Evolutionary conservation across 2,888 invertebrate genomes (phyloP).

Genomic region (Nomada ferruginata): DNA sequence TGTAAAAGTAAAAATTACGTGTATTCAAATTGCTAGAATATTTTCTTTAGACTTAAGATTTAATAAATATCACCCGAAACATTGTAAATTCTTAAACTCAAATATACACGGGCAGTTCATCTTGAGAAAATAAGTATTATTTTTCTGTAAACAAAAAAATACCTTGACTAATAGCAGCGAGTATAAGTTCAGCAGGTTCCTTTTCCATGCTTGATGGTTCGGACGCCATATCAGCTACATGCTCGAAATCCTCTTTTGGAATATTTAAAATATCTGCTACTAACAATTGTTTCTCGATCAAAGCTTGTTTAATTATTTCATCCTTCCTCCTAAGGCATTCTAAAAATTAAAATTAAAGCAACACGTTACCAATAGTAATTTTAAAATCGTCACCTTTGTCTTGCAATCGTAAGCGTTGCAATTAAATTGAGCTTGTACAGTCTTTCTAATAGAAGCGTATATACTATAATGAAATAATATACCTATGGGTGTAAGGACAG

Average conservation of each 20-base stretch:
- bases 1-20: slow-evolving; percentile 68
- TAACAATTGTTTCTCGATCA: slow-evolving; percentile 90
- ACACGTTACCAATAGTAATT: not conserved
- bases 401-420: too few relatives aligned
- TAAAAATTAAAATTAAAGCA: slow-evolving; percentile 78
- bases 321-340: slow-evolving; percentile 91
- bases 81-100: too few relatives aligned
- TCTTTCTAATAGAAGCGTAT: not conserved
- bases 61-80: too few relatives aligned
- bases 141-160: slow-evolving; percentile 2
- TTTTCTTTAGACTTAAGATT: not conserved
- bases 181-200: slow-evolving; percentile 89
- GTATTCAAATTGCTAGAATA: not conserved
- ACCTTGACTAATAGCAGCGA: slow-evolving; percentile 90
- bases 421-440: too few relatives aligned
- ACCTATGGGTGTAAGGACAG: slow-evolving; percentile 92
- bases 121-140: not conserved
- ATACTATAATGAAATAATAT: slow-evolving; percentile 63
- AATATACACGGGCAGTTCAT: too few relatives aligned
- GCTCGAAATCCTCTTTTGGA: slow-evolving; percentile 89
- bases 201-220: slow-evolving; percentile 85
- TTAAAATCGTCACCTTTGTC: not conserved
- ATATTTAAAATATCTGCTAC: slow-evolving; percentile 91
- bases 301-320: slow-evolving; percentile 88
- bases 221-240: slow-evolving; percentile 88